Evolutionary conservation across 2,888 invertebrate species (phyloP).

Genomic region (Hirtodrosophila cameraria): DNA sequence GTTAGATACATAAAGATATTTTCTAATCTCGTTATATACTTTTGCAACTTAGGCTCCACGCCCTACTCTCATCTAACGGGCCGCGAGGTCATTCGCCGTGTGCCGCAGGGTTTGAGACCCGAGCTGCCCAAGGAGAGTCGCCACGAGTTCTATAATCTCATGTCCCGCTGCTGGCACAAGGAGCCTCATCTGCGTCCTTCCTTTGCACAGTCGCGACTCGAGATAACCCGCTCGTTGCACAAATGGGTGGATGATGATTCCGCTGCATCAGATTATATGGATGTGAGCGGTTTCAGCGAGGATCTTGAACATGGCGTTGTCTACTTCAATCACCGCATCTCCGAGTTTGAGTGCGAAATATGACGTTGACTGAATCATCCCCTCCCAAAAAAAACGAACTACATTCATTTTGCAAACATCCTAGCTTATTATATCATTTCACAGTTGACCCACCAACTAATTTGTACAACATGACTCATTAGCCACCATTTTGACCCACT

Average conservation of each 20-base stretch:
- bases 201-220: conserved; percentile 86
- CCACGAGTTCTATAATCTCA: conserved; percentile 88
- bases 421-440: neutral
- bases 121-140: conserved; percentile 92
- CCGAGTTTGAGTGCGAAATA: conserved; percentile 88
- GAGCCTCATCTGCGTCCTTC: conserved; percentile 90
- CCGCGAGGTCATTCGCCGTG: conserved; percentile 91
- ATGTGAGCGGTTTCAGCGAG: conserved; percentile 84
- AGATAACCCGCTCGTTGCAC: conserved; percentile 82
- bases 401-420: too few relatives aligned
- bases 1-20: too few relatives aligned
- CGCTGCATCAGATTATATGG: conserved; percentile 84
- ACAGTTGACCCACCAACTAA: conserved; percentile 53
- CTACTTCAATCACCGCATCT: conserved; percentile 85
- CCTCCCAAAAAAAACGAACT: too few relatives aligned
- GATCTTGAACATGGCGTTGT: conserved; percentile 84
- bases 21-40: neutral
- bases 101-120: conserved; percentile 91
- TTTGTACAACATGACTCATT: conserved; percentile 29
- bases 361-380: conserved; percentile 79
- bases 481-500: conserved; percentile 13
- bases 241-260: conserved; percentile 84
- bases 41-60: conserved; percentile 90
- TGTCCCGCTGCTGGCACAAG: conserved; percentile 88
- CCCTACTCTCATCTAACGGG: conserved; percentile 94